These are phyloP conservation scores for Cephus rjabovi DNA, from an alignment of 2,888 invertebrate species.

Conservation along the genomic window DNA sequence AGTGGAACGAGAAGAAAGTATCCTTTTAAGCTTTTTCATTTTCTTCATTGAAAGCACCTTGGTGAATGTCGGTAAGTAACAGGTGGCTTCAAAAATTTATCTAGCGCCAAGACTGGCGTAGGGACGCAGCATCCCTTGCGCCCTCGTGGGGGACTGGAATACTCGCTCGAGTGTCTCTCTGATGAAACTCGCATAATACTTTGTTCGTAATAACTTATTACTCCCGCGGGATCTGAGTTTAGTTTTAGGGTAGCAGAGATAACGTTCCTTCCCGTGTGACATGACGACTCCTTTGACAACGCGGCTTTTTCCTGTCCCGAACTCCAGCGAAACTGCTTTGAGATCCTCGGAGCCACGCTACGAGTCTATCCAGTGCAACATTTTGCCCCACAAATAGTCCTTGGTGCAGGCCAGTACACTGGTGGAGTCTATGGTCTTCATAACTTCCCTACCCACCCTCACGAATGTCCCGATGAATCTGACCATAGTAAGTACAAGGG, in stretches of 20 bases:
- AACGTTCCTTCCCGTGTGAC: neutral
- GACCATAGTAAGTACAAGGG: constrained; percentile 21
- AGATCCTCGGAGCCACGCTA: neutral
- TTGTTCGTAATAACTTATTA: neutral
- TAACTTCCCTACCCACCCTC: constrained; percentile 24
- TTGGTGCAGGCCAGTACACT: constrained; percentile 33
- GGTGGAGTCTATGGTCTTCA: constrained; percentile 33
- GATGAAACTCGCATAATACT: neutral
- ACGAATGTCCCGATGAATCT: constrained; percentile 29
- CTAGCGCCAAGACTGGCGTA: constrained; percentile 17
- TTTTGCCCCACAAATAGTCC: constrained; percentile 33
- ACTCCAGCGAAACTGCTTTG: neutral
- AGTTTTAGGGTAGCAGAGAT: neutral
- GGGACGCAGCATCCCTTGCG: neutral
- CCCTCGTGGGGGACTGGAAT: neutral
- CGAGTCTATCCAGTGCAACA: constrained; percentile 36
- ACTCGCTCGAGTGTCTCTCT: neutral
- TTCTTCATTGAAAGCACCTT: neutral
- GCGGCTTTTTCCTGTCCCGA: too few species aligned
- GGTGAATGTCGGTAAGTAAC: constrained; percentile 32
- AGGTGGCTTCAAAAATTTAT: constrained; percentile 53
- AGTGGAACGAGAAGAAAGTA: neutral
- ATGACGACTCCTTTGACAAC: too few species aligned
- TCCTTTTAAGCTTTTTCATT: neutral
- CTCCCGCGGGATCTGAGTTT: neutral